These are phyloP conservation scores for Cyprinodon brontotheroides DNA, from an alignment of 2,113 vertebrate species.

Conservation along the genomic window DNA sequence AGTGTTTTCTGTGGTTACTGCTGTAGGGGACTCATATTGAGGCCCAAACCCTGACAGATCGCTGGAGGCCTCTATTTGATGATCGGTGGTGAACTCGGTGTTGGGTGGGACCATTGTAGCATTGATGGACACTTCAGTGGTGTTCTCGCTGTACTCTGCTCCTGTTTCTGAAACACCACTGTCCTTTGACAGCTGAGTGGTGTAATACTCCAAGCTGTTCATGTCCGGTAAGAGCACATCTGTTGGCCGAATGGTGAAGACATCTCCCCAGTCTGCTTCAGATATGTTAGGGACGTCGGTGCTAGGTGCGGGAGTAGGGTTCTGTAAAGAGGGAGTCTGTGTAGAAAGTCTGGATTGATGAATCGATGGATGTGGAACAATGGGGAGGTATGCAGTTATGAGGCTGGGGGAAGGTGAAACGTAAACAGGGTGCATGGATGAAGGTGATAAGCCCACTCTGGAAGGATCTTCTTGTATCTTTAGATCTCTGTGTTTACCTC, in stretches of 20 bases:
- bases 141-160: slow-evolving; percentile 67
- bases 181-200: slow-evolving; percentile 75
- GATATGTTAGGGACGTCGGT: slow-evolving; percentile 49
- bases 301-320: slow-evolving; percentile 34
- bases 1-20: slow-evolving; percentile 46
- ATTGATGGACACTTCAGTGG: slow-evolving; percentile 46
- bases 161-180: slow-evolving; percentile 47
- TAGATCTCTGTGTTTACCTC: slow-evolving; percentile 84
- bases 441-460: slow-evolving; percentile 80
- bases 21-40: slow-evolving; percentile 43
- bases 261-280: slow-evolving; percentile 72
- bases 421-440: slow-evolving; percentile 70
- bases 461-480: too few relatives aligned
- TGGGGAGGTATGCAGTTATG: slow-evolving; percentile 35
- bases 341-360: slow-evolving; percentile 49
- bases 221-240: slow-evolving; percentile 82
- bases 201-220: slow-evolving; percentile 84
- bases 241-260: slow-evolving; percentile 76
- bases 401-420: slow-evolving; percentile 38
- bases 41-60: slow-evolving; percentile 70
- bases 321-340: slow-evolving; percentile 30
- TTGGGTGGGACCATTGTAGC: slow-evolving; percentile 52
- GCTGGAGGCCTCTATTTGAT: slow-evolving; percentile 59
- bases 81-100: slow-evolving; percentile 44
- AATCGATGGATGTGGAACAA: slow-evolving; percentile 17